A percentile compares a stretch with the other conserved stretches of the same genome.
These are phyloP conservation scores for Drosophila gunungcola DNA, from an alignment of 1,140 invertebrate species.

Conservation along the genomic window DNA sequence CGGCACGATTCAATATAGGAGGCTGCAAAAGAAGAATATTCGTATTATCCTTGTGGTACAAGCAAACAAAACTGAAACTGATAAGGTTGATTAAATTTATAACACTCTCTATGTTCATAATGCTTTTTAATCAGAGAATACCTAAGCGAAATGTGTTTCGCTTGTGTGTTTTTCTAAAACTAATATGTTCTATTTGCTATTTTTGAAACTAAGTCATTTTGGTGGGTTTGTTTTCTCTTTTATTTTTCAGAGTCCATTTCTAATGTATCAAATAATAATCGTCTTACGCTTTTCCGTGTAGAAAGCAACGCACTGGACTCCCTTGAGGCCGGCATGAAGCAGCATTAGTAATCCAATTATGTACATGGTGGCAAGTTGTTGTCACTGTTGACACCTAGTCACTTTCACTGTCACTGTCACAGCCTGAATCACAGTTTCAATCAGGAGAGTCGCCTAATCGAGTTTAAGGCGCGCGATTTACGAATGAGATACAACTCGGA, in stretches of 20 bases:
- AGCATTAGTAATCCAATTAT: constrained; percentile 75
- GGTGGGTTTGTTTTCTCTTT: too few relatives aligned
- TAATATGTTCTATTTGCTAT: too few relatives aligned
- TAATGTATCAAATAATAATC: not conserved
- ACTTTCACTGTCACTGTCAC: constrained; percentile 12
- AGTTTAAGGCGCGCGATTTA: constrained; percentile 36
- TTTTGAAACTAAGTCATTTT: not conserved
- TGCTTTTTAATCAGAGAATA: too few relatives aligned
- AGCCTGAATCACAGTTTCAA: constrained; percentile 25
- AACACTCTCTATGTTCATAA: too few relatives aligned
- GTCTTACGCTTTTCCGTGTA: constrained; percentile 72
- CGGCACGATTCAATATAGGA: constrained; percentile 87
- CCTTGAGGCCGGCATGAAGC: constrained; percentile 87
- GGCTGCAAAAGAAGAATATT: constrained; percentile 85
- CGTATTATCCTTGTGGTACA: not conserved
- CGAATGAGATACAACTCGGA: constrained; percentile 57
- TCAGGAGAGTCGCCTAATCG: constrained; percentile 53
- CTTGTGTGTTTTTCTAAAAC: too few relatives aligned
- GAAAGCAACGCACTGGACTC: constrained; percentile 62
- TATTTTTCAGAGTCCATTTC: not conserved
- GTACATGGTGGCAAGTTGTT: constrained; percentile 19
- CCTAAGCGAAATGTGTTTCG: too few relatives aligned
- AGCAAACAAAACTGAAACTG: constrained; percentile 12
- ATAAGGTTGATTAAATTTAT: constrained; percentile 24
- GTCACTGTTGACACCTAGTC: constrained; percentile 21